Base-by-base conservation (phyloP, 1,140 invertebrate species). In the Muscidifurax raptorellus region DNA sequence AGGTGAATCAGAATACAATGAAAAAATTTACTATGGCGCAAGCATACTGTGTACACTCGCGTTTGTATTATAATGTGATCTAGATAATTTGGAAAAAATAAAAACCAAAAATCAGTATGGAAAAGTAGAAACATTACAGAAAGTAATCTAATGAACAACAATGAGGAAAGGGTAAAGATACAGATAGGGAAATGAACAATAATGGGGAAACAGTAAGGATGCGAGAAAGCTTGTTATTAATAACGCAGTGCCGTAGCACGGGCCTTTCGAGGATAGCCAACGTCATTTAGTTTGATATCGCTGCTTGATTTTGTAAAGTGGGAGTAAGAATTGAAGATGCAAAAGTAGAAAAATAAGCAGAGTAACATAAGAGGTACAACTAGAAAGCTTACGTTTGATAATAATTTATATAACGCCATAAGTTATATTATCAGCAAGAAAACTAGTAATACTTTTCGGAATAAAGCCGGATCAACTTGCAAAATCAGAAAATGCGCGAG, bases 151-250 rank as follows among this genome's bases (percentile, higher is more conserved):
- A 44, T 27, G 25, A 27, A 28, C 27, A 52, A 30, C 13, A 27
- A 25, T 25, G 44, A 52, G 25, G 6, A 32, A 74, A n/a, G 22
- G 30, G 22, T 36, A 36, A 40, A 74, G 30, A 80, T 72, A 80
- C 67, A n/a, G n/a, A n/a, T n/a, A n/a, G n/a, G n/a, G n/a, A 18
- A 28, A 44, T 27, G 25, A 27, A 28, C 27, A 52, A 30, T 25
- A 27, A 25, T 25, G 44, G 28, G 25, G 6, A 32, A 74, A n/a
- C 7, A 18, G 22, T 36, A 36, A 40, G 40, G 30, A 80, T 72
- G 72, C 67, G 18, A 47, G n/a, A 72, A 80, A 80, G n/a, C n/a
- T 80, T 80, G 79, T 80, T 80, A 72, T 59, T n/a, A 71, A 44
- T 71, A 47, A 80, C 30, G 79, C 40, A 64, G 78, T 10, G 44